Conservation (phyloP, 2,888 invertebrate species). For the Sinotaia quadrata region DNA sequence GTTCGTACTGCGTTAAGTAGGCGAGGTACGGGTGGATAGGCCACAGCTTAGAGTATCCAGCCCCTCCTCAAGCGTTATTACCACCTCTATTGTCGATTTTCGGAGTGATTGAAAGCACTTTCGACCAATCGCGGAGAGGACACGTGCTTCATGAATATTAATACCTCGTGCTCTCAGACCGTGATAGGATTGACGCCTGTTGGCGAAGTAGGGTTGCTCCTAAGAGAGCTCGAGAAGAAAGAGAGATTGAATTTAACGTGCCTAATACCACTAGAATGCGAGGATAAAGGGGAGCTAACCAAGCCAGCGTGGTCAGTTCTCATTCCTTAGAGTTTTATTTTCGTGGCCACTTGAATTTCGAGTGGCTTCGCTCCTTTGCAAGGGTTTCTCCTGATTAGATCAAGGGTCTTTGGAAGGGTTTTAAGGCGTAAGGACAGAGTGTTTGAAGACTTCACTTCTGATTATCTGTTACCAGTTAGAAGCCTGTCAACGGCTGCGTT, state of each 20-base stretch:
- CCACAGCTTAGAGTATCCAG: background rate
- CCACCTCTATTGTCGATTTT: background rate
- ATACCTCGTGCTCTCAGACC: background rate
- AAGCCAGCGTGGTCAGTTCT: no score
- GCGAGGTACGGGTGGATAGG: conserved; percentile 3
- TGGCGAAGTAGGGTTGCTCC: no score
- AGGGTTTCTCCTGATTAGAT: background rate
- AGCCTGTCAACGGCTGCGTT: background rate
- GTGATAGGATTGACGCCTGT: no score
- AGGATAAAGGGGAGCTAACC: no score
- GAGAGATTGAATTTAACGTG: no score
- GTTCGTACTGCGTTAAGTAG: background rate
- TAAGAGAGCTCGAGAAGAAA: no score
- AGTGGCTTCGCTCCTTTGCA: background rate
- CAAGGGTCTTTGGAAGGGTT: background rate
- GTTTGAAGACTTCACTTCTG: conserved; percentile 1
- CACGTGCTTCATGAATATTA: conserved; percentile 11
- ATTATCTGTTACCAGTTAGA: conserved; percentile 3
- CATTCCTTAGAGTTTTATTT: no score
- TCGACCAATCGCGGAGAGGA: background rate
- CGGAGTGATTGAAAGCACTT: background rate
- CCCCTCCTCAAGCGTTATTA: background rate
- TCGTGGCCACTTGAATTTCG: background rate
- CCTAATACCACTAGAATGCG: no score
- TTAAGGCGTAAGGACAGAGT: background rate